Evolutionary conservation across 2,888 invertebrate genomes (phyloP).

Genomic region (Abscondita cerata): DNA sequence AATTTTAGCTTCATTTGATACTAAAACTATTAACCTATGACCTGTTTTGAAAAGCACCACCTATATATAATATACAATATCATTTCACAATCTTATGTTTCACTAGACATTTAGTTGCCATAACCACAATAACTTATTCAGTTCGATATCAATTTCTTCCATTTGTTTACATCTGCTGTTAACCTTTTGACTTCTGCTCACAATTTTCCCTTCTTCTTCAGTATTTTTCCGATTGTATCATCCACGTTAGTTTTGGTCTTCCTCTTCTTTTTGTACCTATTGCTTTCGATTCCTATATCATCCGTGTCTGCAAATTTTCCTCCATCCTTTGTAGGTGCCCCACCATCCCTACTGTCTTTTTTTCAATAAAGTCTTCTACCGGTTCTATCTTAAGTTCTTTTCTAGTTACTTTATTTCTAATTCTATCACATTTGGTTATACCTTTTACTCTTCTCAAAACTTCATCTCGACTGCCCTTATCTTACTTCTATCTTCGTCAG

Average conservation of each 20-base stretch:
- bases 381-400: constrained; percentile 6
- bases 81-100: constrained; percentile 7
- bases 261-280: constrained; percentile 1
- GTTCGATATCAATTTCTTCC: not conserved
- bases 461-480: constrained; percentile 13
- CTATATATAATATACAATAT: too few species aligned
- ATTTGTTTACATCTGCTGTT: not conserved
- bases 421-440: constrained; percentile 11
- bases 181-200: not conserved
- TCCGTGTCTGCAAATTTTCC: not conserved
- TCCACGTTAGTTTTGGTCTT: constrained; percentile 4
- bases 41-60: too few species aligned
- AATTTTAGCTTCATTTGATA: too few species aligned
- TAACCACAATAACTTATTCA: not conserved
- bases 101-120: too few species aligned
- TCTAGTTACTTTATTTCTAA: constrained; percentile 16
- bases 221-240: constrained; percentile 1
- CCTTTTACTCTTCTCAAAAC: constrained; percentile 5
- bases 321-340: constrained; percentile 8
- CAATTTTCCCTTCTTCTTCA: constrained; percentile 6
- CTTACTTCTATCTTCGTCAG: constrained; percentile 3
- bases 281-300: constrained; percentile 6
- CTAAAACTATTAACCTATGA: too few species aligned
- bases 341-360: not conserved
- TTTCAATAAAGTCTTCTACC: constrained; percentile 7